phyloP scores from a whole-genome alignment of 2,888 invertebrate genomes.

The Vannuccia rotundouncinata region DNA sequence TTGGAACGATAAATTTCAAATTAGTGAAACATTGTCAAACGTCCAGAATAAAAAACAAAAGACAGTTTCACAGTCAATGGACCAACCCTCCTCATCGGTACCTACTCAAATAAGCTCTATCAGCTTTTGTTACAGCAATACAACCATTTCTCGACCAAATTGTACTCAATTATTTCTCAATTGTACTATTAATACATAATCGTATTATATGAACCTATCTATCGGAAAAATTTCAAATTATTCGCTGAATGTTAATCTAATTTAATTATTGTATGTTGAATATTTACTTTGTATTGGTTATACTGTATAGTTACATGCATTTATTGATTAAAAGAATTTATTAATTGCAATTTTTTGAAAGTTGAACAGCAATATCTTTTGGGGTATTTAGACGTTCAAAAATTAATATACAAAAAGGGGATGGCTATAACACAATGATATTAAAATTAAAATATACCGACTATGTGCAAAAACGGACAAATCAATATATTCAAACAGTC shows the following conservation, averaged over 20 bases:
- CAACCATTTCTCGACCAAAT: conserved; percentile 15
- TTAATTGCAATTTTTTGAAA: conserved; percentile 19
- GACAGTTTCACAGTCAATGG: neutral
- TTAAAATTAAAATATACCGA: too few relatives aligned
- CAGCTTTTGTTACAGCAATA: conserved; percentile 10
- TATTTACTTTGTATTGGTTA: conserved; percentile 17
- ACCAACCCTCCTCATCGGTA: conserved; percentile 19
- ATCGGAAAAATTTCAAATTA: conserved; percentile 2
- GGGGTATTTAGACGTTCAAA: conserved; percentile 26
- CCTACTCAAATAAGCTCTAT: neutral
- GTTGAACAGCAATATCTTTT: conserved; percentile 4
- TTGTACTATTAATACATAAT: conserved; percentile 5
- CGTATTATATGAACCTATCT: conserved; percentile 14
- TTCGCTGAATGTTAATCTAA: conserved; percentile 15
- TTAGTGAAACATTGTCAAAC: conserved; percentile 22
- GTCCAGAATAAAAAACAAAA: neutral
- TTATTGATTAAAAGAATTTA: conserved; percentile 19
- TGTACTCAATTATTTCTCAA: conserved; percentile 1
- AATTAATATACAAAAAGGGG: conserved; percentile 9
- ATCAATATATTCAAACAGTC: too few relatives aligned
- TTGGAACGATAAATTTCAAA: conserved; percentile 22
- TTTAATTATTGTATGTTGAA: conserved; percentile 6
- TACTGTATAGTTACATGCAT: conserved; percentile 18
- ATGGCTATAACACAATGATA: conserved; percentile 22
- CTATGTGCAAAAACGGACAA: too few relatives aligned